Conservation (phyloP, 2,797 vertebrate species). For the Hypotaenidia okinawae region DNA sequence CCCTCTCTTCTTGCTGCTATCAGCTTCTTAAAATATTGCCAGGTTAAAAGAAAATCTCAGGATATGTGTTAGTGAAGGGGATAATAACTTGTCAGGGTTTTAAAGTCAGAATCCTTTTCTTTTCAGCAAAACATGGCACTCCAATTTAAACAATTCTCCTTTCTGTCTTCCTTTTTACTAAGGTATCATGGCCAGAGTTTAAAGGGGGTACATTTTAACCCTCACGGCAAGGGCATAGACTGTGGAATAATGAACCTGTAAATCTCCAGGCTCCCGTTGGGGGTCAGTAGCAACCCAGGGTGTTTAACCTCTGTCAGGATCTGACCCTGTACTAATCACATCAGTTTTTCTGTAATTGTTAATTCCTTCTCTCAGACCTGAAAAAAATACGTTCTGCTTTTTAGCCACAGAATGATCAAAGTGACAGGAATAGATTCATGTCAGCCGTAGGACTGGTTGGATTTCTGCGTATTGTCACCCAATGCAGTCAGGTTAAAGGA, state of each 20-base stretch:
- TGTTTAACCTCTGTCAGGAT: neutral
- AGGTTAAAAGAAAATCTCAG: neutral
- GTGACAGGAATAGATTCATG: neutral
- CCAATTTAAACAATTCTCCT: constrained; percentile 12
- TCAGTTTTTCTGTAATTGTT: constrained; percentile 46
- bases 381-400: constrained; percentile 42
- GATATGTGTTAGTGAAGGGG: neutral
- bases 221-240: neutral
- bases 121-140: constrained; percentile 9
- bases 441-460: neutral
- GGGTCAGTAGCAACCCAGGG: neutral
- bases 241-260: neutral
- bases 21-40: neutral
- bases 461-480: neutral
- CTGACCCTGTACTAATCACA: constrained; percentile 30
- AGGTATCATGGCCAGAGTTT: neutral
- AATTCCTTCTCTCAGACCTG: constrained; percentile 39
- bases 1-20: neutral
- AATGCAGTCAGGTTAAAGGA: neutral
- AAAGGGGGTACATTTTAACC: neutral
- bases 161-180: neutral
- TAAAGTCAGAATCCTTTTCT: neutral
- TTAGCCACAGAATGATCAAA: constrained; percentile 39
- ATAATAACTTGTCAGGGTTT: neutral
- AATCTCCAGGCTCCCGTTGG: neutral